Conservation (phyloP, 2,113 vertebrate species). For the Petromus typicus region DNA sequence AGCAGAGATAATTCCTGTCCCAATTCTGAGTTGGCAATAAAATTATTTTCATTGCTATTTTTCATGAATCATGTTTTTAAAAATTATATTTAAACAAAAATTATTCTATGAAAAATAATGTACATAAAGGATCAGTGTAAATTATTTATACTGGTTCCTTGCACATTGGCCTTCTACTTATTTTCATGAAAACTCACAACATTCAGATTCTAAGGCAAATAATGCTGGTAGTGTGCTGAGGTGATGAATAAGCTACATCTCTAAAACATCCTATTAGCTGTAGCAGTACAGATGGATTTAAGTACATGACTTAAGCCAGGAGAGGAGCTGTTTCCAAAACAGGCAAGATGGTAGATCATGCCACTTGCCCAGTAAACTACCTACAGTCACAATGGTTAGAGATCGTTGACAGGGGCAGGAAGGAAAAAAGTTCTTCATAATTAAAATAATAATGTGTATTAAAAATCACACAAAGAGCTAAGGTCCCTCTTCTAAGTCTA, state of each 20-base stretch:
- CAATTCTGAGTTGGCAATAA: background rate
- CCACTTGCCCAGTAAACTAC: too few species aligned
- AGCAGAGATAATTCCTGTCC: background rate
- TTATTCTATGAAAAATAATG: background rate
- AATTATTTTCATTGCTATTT: background rate
- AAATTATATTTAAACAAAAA: slow-evolving; percentile 12
- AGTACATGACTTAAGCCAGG: background rate
- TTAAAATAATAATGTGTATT: background rate
- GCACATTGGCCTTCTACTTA: background rate
- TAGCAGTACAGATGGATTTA: background rate
- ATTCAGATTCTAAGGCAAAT: background rate
- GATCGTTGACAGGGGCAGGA: background rate
- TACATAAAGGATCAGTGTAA: background rate
- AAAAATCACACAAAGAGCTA: background rate
- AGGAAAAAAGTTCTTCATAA: background rate
- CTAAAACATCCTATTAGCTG: background rate
- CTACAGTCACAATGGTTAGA: background rate
- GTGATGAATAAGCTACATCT: background rate
- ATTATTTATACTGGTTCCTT: background rate
- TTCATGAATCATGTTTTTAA: background rate
- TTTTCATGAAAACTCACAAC: background rate
- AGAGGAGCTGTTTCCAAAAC: background rate
- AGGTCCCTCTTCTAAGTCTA: background rate
- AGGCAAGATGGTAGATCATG: background rate
- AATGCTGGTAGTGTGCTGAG: background rate